Evolutionary conservation across 2,113 vertebrate genomes (phyloP).

Genomic region (Struthio camelus): DNA sequence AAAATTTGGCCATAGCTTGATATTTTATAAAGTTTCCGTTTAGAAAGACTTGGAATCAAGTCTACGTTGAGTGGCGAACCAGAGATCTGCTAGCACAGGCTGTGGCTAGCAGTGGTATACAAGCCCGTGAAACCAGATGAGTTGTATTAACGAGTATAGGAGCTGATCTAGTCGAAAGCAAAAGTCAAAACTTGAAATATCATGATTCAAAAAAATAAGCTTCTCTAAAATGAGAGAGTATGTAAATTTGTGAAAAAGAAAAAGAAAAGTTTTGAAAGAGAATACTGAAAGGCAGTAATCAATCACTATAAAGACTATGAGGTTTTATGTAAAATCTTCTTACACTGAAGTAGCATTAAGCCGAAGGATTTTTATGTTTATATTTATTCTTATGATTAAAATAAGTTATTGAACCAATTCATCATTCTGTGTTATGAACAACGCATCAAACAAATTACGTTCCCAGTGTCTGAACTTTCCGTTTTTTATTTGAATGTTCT

Average conservation of each 20-base stretch:
- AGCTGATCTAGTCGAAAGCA: neutral
- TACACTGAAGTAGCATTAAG: neutral
- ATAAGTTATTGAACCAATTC: neutral
- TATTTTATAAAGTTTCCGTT: neutral
- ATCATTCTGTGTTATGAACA: neutral
- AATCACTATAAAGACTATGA: neutral
- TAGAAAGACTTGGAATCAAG: neutral
- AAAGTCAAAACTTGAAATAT: neutral
- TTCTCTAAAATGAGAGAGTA: neutral
- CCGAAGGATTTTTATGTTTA: neutral
- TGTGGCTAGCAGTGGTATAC: neutral
- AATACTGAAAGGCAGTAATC: neutral
- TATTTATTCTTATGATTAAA: neutral
- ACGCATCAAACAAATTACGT: neutral
- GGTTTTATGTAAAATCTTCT: neutral
- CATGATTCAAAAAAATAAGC: neutral
- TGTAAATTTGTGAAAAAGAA: neutral
- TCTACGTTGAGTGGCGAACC: neutral
- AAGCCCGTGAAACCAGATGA: neutral
- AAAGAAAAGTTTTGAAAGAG: neutral
- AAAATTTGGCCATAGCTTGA: neutral
- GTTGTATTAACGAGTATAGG: neutral
- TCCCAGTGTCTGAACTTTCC: accelerated
- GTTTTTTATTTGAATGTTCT: neutral
- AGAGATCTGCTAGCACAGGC: neutral